Evolutionary conservation across 2,797 vertebrate genomes (phyloP), one percentile per base, ranked within the genome.

Genomic region (Cossypha polioptera): DNA sequence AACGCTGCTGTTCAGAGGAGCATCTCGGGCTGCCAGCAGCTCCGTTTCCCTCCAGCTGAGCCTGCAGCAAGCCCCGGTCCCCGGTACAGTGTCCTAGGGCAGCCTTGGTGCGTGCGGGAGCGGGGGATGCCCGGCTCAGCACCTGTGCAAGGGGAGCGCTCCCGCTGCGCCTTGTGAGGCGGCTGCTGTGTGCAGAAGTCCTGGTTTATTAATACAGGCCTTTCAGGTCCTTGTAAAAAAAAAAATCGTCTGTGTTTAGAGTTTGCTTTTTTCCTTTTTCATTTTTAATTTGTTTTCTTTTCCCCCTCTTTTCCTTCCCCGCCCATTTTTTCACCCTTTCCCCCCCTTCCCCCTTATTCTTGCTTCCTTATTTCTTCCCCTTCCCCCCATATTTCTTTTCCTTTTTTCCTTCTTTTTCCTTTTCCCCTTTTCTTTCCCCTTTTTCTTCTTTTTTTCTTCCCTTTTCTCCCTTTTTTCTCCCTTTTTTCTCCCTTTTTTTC

Each of bases 301-400:
- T 3, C 3, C 24, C 9, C 2, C 5, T 18, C 7, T 16, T 48
- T 55, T 20, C 13, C 26, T 31, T 2, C 5, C 4, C 5, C 7
- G 2, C 7, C 4, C 4, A 0, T 16, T n/a, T 43, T 5, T 28
- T 16, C 6, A 11, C 12, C 3, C 3, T 25, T 25, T 21, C 10
- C 5, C 1, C 12, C 22, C 0, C 29, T 4, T 10, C 18, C 4
- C 5, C 20, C 17, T 71, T 36, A 5, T 31, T 81, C 5, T 33
- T 43, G 22, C 9, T 4, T 4, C 13, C 13, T n/a, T 65, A 17
- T 29, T 68, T 62, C 19, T 16, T 17, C 24, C 5, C 3, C 14
- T 48, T 4, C 3, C 6, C 4, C 4, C 16, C 5, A 5, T 36
- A 10, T 20, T 19, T 28, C 5, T 36, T 50, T 28, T 42, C 11